Base-by-base conservation (phyloP, 2,888 invertebrate genomes). In the Boloria selene region DNA sequence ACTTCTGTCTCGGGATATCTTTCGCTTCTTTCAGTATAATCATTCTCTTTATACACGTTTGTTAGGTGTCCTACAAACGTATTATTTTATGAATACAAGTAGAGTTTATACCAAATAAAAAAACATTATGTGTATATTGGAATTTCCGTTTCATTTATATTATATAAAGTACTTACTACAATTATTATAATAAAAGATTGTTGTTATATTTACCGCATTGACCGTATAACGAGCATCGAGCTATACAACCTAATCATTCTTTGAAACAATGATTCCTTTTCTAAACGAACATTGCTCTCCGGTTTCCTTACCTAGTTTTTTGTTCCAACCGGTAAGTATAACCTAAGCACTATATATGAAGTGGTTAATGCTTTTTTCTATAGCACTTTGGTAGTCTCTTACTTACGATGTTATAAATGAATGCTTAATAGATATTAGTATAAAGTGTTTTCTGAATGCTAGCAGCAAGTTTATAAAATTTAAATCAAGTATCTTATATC, bases 401-500 rank as follows among this genome's bases (percentile, higher is more conserved):
- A 10, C 22, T 22, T 44, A 56, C 3, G 22, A 18, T 56, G 31
- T 31, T 14, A 31, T 51, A 14, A 51, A 22, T 6, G 7, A 52
- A 52, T n/a, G n/a, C 14, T 42, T 13, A 14, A 49, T 17, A 49
- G 2, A 13, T 13, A 17, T 6, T 38, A n/a, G n/a, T n/a, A 38
- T 17, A 38, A 38, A 17, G 1, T 14, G 42, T 16, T 26, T 16
- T 0, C 44, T 3, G 22, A 45, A 13, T 2, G 26, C 14, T 7
- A 58, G 45, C 44, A 64, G 18, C 26, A 44, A 45, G 31, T 22
- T 72, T 74, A 74, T 77, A 76, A 77, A 26, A 10, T 78, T 62
- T 67, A 70, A 79, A 81, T 68, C 83, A 81, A 85, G 82, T 82
- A 85, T 85, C 85, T 22, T 81, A 82, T 84, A 85, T 82, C 82